Evolutionary conservation across 2,888 invertebrate genomes (phyloP), one percentile per base, ranked within the genome.

Genomic region (Ganaspis brasiliensis): DNA sequence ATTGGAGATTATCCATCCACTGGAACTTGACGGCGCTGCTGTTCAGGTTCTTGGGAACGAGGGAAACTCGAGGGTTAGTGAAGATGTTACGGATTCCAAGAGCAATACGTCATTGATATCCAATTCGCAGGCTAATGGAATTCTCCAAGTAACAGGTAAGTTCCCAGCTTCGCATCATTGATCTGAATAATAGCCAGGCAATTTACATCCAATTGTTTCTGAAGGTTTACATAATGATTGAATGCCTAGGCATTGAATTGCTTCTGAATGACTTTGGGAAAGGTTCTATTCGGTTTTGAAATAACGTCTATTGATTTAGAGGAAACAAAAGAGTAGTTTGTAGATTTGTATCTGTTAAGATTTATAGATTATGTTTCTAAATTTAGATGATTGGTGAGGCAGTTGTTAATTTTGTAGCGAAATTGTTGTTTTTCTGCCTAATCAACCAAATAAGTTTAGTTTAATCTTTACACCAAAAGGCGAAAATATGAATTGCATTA

Each of bases 1-100:
- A 16, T 92, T 97, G 26, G 96, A 97, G 78, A 97, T 97, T 83
- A 97, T 97, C 80, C 97, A 97, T 93, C 97, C 97, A 14, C 93
- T 96, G 84, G 97, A 97, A 87, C 93, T 97, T 78, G 97, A 97
- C 90, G 96, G 96, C 37, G 94, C 95, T 10, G 95, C 94, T 79
- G 96, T 97, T 1, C 96, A 97, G 89, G 96, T 97, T 49, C 94
- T 97, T 79, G 94, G 94, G 89, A 92, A 85, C 70, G 91, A 90
- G n/a, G 85, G 87, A 73, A 91, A 59, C 89, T 92, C 24, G 52
- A 90, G 88, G 56, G 82, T 76, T 67, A 91, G 92, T 72, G 91
- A 90, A 14, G 93, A 93, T 61, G 85, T 87, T 55, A 85, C 85
- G 0, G 90, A 91, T 74, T 86, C 88, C 52, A 88, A 84, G 73